A percentile compares a stretch with the other conserved stretches of the same genome.
Evolutionary conservation across 2,888 invertebrate genomes (phyloP).

Genomic region (Dasypogon diadema): DNA sequence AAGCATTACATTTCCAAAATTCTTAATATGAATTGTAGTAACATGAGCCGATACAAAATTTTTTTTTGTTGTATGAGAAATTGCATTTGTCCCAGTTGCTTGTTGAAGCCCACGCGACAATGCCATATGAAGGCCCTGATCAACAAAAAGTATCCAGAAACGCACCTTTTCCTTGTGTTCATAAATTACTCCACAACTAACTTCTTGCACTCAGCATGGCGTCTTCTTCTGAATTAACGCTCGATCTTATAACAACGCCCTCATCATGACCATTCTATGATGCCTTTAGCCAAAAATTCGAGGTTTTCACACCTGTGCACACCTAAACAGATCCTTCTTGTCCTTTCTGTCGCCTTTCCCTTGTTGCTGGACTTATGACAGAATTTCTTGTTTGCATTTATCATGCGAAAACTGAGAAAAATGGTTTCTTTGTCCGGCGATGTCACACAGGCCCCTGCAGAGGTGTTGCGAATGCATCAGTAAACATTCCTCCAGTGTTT

Average conservation of each 20-base stretch:
- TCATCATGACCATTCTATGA: slow-evolving; percentile 1
- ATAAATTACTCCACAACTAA: slow-evolving; percentile 19
- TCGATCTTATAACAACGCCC: not conserved
- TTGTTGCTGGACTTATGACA: not conserved
- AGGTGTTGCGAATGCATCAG: slow-evolving; percentile 26
- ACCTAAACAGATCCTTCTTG: not conserved
- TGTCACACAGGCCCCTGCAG: slow-evolving; percentile 15
- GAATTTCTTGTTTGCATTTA: slow-evolving; percentile 39
- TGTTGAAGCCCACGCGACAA: slow-evolving; percentile 28
- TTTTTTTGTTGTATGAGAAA: too few relatives aligned
- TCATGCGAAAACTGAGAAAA: not conserved
- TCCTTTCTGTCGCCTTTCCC: not conserved
- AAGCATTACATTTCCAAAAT: too few relatives aligned
- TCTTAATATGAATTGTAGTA: too few relatives aligned
- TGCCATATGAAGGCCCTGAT: not conserved
- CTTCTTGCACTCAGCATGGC: slow-evolving; percentile 11
- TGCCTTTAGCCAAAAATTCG: not conserved
- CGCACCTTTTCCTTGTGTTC: slow-evolving; percentile 16
- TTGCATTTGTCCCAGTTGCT: too few relatives aligned
- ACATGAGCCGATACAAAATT: too few relatives aligned
- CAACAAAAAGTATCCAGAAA: not conserved
- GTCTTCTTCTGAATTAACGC: slow-evolving; percentile 3
- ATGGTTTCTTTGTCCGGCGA: slow-evolving; percentile 3
- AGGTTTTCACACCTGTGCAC: slow-evolving; percentile 39
- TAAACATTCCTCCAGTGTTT: not conserved